A percentile compares a stretch with the other conserved stretches of the same genome.
phyloP scores from a whole-genome alignment of 1,140 invertebrate genomes.

The Zaprionus kolodkinae region DNA sequence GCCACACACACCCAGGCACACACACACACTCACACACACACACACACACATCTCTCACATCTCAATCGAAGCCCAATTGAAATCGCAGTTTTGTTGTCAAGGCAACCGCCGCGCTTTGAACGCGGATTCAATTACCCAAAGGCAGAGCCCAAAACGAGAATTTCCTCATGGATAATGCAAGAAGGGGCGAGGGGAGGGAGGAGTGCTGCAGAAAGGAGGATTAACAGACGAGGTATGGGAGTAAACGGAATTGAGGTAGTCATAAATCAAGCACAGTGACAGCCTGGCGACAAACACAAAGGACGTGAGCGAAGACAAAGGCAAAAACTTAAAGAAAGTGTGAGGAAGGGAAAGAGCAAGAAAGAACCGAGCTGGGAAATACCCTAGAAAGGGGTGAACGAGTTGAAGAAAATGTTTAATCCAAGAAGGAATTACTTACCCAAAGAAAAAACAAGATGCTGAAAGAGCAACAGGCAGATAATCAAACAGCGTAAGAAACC shows the following conservation, averaged over 20 bases:
- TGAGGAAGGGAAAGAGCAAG: neutral
- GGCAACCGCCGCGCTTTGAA: conserved; percentile 54
- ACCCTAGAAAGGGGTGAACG: conserved; percentile 32
- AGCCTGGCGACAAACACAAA: conserved; percentile 17
- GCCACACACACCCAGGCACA: conserved; percentile 18
- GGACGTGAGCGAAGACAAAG: conserved; percentile 18
- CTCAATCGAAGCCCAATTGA: conserved; percentile 23
- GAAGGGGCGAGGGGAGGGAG: neutral
- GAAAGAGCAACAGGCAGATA: neutral
- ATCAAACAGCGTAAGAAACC: neutral
- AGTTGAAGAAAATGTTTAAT: neutral
- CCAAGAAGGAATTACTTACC: no score
- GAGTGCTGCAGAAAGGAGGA: no score
- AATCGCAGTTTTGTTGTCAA: conserved; percentile 36
- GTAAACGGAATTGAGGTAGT: conserved; percentile 10
- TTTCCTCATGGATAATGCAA: conserved; percentile 59
- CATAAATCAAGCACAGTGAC: conserved; percentile 61
- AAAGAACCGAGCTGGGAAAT: neutral
- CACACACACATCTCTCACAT: conserved; percentile 44
- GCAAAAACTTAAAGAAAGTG: neutral
- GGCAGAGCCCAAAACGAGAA: conserved; percentile 20
- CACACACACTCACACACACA: no score
- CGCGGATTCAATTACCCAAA: conserved; percentile 71
- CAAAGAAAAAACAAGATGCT: no score
- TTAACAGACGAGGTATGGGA: neutral